Percentiles rank a stretch among this genome's conserved stretches.
phyloP scores from a whole-genome alignment of 2,113 vertebrate species.

The Melanocharis versteri region DNA sequence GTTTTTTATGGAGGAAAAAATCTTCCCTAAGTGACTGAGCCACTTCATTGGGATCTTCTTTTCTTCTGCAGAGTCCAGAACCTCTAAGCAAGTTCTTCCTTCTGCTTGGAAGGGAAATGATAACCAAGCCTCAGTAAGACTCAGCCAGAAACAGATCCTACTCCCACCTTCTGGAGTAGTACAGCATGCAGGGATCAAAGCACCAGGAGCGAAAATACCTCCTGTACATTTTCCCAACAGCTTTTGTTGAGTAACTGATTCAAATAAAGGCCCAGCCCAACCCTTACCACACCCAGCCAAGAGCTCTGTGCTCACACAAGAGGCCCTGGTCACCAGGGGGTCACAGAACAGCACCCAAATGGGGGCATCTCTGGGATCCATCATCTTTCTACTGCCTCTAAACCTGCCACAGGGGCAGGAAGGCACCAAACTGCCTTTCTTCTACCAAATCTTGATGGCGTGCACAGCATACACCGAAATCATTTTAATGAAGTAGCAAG shows the following conservation, averaged over 20 bases:
- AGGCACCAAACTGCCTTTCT: neutral
- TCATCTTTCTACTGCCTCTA: neutral
- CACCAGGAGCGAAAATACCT: fast-evolving
- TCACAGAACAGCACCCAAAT: neutral
- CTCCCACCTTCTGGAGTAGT: neutral
- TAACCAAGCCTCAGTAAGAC: neutral
- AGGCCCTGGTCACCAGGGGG: fast-evolving
- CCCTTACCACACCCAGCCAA: fast-evolving
- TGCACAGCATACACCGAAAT: neutral
- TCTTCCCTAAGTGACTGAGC: neutral
- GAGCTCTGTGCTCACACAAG: neutral
- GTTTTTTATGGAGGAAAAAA: neutral
- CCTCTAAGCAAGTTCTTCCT: neutral
- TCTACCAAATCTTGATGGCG: neutral
- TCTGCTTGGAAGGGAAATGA: neutral
- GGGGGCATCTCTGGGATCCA: neutral
- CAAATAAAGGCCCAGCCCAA: neutral
- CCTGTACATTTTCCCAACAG: neutral
- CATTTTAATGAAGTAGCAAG: neutral
- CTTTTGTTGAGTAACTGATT: neutral
- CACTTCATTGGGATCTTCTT: neutral
- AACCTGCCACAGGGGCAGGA: neutral
- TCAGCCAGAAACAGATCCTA: neutral
- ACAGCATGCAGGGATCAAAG: neutral
- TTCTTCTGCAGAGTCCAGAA: neutral